Conservation (phyloP, 2,113 vertebrate species). For the Pampusana beccarii region DNA sequence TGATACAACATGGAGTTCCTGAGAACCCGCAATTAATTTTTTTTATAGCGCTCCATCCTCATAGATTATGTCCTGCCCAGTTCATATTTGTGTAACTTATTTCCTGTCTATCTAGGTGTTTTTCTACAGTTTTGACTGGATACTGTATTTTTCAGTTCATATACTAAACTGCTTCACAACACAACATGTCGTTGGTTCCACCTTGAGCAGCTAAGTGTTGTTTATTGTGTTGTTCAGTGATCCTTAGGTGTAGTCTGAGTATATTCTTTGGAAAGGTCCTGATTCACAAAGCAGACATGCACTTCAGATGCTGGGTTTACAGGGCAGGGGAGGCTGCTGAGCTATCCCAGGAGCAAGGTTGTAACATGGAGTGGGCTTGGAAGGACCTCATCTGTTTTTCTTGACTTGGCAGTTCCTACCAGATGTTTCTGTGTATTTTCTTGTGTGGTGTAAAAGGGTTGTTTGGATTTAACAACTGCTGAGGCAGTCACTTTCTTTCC, state of each 20-base stretch:
- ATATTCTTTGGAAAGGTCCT: not conserved
- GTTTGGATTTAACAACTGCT: not conserved
- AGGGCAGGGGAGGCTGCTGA: not conserved
- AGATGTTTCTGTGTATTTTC: not conserved
- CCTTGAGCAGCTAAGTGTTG: not conserved
- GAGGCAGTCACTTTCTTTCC: not conserved
- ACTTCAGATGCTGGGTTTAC: not conserved
- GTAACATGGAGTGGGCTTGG: not conserved
- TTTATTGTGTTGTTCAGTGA: not conserved
- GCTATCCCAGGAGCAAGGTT: not conserved
- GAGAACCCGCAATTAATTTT: not conserved
- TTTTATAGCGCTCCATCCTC: not conserved
- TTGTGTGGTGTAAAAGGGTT: not conserved
- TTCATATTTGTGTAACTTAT: not conserved
- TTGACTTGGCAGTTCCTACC: not conserved
- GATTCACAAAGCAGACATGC: accelerated
- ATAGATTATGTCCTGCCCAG: not conserved
- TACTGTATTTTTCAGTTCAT: not conserved
- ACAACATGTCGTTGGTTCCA: not conserved
- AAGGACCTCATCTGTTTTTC: not conserved
- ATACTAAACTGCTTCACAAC: not conserved
- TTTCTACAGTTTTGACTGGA: not conserved
- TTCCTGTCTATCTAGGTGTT: not conserved
- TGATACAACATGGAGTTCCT: not conserved
- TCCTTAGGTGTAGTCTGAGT: not conserved